Conservation (phyloP, 2,797 vertebrate species). For the Sciurus vulgaris region DNA sequence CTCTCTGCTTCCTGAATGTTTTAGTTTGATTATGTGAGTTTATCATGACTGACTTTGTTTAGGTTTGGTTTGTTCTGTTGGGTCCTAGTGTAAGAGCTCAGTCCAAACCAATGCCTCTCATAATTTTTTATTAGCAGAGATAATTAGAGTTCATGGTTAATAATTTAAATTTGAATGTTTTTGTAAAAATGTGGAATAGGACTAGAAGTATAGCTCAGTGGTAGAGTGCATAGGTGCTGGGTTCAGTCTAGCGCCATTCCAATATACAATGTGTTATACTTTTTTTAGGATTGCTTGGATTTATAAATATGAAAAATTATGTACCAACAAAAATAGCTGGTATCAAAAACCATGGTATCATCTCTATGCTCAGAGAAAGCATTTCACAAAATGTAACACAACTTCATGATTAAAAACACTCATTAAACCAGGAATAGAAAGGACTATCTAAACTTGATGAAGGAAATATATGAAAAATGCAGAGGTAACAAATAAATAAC, state of each 20-base stretch:
- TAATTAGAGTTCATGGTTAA: constrained; percentile 33
- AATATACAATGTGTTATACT: not conserved
- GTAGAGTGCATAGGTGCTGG: not conserved
- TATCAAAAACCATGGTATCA: not conserved
- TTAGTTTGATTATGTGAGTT: not conserved
- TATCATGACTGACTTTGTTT: not conserved
- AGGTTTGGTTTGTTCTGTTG: not conserved
- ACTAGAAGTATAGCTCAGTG: not conserved
- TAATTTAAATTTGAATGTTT: constrained; percentile 35
- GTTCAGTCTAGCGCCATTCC: not conserved
- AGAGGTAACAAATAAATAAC: not conserved
- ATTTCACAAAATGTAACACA: constrained; percentile 2
- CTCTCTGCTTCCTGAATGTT: not conserved
- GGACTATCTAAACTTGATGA: not conserved
- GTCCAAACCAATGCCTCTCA: not conserved
- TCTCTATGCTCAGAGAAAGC: not conserved
- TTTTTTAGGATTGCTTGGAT: constrained; percentile 14
- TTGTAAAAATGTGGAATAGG: constrained; percentile 30
- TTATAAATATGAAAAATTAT: constrained; percentile 43
- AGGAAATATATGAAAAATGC: constrained; percentile 14
- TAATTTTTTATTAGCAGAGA: not conserved
- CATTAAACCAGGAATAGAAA: not conserved
- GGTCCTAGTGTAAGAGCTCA: not conserved
- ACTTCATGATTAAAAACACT: constrained; percentile 23
- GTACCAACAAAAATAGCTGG: not conserved